Percentiles rank a stretch among this genome's conserved stretches.
phyloP scores from a whole-genome alignment of 2,888 invertebrate species.

The Salpingus planirostris region DNA sequence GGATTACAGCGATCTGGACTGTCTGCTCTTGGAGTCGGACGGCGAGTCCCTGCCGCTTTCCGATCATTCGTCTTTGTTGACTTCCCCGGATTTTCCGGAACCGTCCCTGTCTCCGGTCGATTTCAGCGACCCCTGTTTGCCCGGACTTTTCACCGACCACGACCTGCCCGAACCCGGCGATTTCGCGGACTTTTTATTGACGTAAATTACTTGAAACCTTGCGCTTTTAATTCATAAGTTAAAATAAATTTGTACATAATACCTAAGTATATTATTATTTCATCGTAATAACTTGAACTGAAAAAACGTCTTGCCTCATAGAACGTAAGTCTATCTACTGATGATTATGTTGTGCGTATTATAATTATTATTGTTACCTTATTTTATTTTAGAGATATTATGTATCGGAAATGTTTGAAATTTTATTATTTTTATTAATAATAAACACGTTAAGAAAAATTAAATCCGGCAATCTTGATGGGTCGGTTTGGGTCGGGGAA shows the following conservation, averaged over 20 bases:
- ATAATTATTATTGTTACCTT: slow-evolving; percentile 22
- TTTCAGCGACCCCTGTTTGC: slow-evolving; percentile 34
- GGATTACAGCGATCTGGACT: slow-evolving; percentile 39
- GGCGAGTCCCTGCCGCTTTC: slow-evolving; percentile 49
- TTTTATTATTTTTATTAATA: slow-evolving; percentile 18
- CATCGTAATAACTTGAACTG: no score
- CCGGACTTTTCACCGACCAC: slow-evolving; percentile 36
- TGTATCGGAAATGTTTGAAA: no score
- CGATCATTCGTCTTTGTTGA: slow-evolving; percentile 47
- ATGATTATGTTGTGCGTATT: slow-evolving; percentile 24
- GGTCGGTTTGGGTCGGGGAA: no score
- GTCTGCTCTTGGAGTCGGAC: slow-evolving; percentile 49
- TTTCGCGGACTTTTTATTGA: slow-evolving; percentile 30
- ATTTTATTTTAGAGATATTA: no score
- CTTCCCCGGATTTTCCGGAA: slow-evolving; percentile 42
- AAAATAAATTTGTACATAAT: slow-evolving; percentile 21
- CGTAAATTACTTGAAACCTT: slow-evolving; percentile 4
- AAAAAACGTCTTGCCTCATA: slow-evolving; percentile 26
- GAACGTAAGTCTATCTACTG: slow-evolving; percentile 20
- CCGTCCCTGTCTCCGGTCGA: slow-evolving; percentile 53
- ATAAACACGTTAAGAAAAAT: slow-evolving; percentile 24
- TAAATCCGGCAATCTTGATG: slow-evolving; percentile 15
- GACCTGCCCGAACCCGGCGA: slow-evolving; percentile 31
- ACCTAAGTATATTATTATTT: no score
- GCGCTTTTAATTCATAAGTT: slow-evolving; percentile 3